A percentile compares a stretch with the other conserved stretches of the same genome.
These are phyloP conservation scores for Tyria jacobaeae DNA, from an alignment of 2,888 invertebrate genomes.

Conservation along the genomic window DNA sequence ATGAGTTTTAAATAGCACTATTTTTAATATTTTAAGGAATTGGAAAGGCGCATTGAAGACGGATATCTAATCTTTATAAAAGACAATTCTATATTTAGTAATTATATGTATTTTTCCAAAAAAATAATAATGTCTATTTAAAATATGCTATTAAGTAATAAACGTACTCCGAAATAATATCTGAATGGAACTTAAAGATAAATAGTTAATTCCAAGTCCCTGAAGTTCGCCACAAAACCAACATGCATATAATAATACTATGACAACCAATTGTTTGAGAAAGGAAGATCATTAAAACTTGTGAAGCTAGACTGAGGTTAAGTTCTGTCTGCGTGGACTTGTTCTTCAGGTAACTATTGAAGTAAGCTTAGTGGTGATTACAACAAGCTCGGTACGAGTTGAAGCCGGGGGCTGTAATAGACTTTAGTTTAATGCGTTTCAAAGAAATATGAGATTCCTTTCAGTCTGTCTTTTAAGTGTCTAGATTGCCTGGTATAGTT, in stretches of 20 bases:
- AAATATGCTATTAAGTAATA: not conserved
- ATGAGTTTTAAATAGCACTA: too few species aligned
- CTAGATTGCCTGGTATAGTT: too few species aligned
- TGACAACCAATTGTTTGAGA: conserved; percentile 26
- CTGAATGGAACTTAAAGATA: conserved; percentile 1
- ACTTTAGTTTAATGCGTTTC: not conserved
- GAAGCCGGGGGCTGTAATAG: not conserved
- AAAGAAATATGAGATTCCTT: not conserved
- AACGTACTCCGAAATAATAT: not conserved
- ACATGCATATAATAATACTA: conserved; percentile 25
- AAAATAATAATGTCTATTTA: too few species aligned
- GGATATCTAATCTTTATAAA: too few species aligned
- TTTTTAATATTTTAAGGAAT: too few species aligned
- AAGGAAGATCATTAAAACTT: conserved; percentile 39
- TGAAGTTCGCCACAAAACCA: conserved; percentile 17
- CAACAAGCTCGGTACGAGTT: not conserved
- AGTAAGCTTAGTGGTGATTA: conserved; percentile 20
- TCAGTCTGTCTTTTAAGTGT: not conserved
- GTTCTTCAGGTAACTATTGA: conserved; percentile 18
- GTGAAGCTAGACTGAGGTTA: conserved; percentile 14
- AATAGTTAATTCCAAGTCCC: conserved; percentile 12
- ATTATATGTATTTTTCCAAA: too few species aligned
- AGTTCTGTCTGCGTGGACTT: conserved; percentile 11
- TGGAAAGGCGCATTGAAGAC: too few species aligned
- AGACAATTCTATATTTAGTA: too few species aligned